Base-by-base conservation (phyloP, 1,140 invertebrate species). In the Atta cephalotes region DNA sequence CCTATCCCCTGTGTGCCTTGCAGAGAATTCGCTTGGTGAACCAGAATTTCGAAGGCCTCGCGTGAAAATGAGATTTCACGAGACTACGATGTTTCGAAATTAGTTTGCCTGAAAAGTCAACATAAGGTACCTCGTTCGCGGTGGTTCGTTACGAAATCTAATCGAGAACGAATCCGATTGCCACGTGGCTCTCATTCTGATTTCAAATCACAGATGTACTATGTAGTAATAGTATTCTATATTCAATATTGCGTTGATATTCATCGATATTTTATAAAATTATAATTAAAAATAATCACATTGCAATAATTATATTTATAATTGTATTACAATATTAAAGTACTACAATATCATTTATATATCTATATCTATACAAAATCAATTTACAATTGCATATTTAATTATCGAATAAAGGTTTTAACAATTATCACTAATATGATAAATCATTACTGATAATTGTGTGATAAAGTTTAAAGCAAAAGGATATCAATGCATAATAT, bases 101-200 rank as follows among this genome's bases (percentile, higher is more conserved):
- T 84, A 84, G 80, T 76, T 84, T 58, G 70, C 14, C n/a, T 39
- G 70, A 28, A 84, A 76, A 84, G 70, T 84, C 80, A 84, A 84
- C 80, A 84, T 49, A 51, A 84, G 76, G 68, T 71, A 66, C 56
- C 51, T 39, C 81, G 66, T 66, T 79, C 49, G 58, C 53, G 65
- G 21, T 31, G 31, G 62, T 68, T 87, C 68, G 70, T 65, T 89
- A 65, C 68, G 58, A 35, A 79, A 91, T 87, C 77, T 77, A 87
- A 91, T 91, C 85, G 66, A 18, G 53, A 71, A 80, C 68, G 53
- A 82, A 82, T 90, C 78, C 65, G 63, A 78, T 16, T 58, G 56
- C 25, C 84, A 68, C 68, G 60, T 60, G 28, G 49, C 85, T 86
- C 72, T 80, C 80, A 66, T 87, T 87, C 87, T 70, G 79, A 58